Evolutionary conservation across 2,888 invertebrate species (phyloP).

Genomic region (Hypomecis punctinalis): DNA sequence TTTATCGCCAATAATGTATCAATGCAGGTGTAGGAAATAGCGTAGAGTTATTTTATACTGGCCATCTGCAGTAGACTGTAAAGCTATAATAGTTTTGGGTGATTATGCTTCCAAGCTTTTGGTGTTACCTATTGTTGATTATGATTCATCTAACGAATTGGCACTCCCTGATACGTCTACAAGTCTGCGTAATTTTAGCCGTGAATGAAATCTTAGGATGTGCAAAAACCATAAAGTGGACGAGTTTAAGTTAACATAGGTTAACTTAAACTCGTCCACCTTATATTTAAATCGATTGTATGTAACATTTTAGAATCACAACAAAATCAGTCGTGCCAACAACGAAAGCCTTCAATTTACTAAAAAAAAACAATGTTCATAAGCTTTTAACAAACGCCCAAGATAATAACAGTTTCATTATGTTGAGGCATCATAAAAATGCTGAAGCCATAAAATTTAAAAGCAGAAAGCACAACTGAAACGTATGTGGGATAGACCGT

Average conservation of each 20-base stretch:
- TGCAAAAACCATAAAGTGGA: too few species aligned
- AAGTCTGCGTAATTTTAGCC: neutral
- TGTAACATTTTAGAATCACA: too few species aligned
- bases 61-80: constrained; percentile 22
- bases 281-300: too few species aligned
- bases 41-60: constrained; percentile 19
- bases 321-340: neutral
- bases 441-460: constrained; percentile 49
- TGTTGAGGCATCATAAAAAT: constrained; percentile 51
- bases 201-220: neutral
- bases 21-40: constrained; percentile 27
- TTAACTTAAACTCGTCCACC: too few species aligned
- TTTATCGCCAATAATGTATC: constrained; percentile 28
- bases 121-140: neutral
- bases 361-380: constrained; percentile 25
- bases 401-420: constrained; percentile 45
- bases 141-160: neutral
- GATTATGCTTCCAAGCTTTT: constrained; percentile 12
- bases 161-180: too few species aligned
- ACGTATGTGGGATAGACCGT: constrained; percentile 43
- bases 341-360: neutral
- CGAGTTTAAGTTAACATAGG: too few species aligned
- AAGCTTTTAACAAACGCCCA: constrained; percentile 26
- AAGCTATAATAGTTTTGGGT: constrained; percentile 12
- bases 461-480: constrained; percentile 49